These are phyloP conservation scores for Kryptolebias ocellatus DNA, from an alignment of 2,797 vertebrate genomes.

Conservation along the genomic window DNA sequence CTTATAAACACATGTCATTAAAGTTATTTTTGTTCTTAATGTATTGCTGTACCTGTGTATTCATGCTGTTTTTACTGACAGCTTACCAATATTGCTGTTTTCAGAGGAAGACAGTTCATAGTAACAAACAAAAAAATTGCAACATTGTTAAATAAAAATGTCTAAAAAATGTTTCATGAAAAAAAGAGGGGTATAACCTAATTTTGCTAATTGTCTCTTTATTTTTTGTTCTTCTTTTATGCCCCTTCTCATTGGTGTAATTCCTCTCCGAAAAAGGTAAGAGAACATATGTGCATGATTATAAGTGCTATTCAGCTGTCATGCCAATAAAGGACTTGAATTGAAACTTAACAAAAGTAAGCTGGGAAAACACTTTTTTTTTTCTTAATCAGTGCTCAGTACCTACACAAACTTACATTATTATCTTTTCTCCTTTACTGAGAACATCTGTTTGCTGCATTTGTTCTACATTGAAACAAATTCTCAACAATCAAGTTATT, in stretches of 20 bases:
- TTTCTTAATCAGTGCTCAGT: neutral
- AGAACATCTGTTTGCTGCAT: neutral
- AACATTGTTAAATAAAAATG: neutral
- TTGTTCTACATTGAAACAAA: neutral
- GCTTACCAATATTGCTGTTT: neutral
- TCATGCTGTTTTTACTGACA: neutral
- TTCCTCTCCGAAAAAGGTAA: slow-evolving; percentile 66
- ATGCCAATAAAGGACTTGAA: neutral
- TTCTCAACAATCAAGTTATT: too few species aligned
- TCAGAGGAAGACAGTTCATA: too few species aligned
- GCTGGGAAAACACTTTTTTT: neutral
- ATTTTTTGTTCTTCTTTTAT: slow-evolving; percentile 37
- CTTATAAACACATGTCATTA: slow-evolving; percentile 17
- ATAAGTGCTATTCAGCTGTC: neutral
- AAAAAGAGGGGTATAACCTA: neutral
- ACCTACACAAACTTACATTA: too few species aligned
- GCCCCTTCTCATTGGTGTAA: slow-evolving; percentile 4
- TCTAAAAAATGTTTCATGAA: neutral
- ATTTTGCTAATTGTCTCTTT: neutral
- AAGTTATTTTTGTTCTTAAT: neutral
- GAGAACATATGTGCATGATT: slow-evolving; percentile 17
- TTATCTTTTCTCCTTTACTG: neutral
- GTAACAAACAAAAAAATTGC: neutral
- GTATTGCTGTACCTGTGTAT: neutral
- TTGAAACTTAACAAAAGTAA: neutral